A percentile compares a stretch with the other conserved stretches of the same genome.
Evolutionary conservation across 2,797 vertebrate species (phyloP).

Genomic region (Emys orbicularis): DNA sequence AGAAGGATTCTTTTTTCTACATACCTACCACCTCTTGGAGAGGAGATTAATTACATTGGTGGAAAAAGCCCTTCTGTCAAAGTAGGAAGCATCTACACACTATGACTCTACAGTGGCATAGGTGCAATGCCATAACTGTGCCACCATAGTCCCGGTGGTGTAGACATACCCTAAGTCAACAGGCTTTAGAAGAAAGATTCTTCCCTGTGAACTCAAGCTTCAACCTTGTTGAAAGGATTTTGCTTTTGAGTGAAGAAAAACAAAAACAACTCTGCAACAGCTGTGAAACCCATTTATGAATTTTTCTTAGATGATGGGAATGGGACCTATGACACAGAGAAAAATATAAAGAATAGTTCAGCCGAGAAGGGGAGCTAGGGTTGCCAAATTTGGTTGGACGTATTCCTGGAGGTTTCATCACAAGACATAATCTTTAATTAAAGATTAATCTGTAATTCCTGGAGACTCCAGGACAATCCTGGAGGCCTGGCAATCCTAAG

Average conservation of each 20-base stretch:
- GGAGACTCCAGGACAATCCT: too few species aligned
- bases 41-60: background rate
- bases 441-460: too few species aligned
- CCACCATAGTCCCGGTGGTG: background rate
- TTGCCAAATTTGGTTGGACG: too few species aligned
- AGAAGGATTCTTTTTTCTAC: background rate
- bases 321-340: background rate
- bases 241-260: background rate
- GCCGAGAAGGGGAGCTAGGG: conserved; percentile 7
- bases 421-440: too few species aligned
- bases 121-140: background rate
- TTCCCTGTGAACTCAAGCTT: conserved; percentile 2
- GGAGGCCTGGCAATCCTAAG: background rate
- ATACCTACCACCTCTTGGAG: background rate
- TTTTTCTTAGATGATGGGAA: background rate
- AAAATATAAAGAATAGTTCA: conserved; percentile 22
- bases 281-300: background rate
- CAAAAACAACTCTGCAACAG: background rate
- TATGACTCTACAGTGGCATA: background rate
- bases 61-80: background rate
- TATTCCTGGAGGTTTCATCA: too few species aligned
- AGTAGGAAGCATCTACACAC: background rate
- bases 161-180: background rate
- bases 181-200: background rate
- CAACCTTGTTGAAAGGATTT: background rate